Base-by-base conservation (phyloP, 2,113 vertebrate genomes). In the Phrynosoma blainvillii region DNA sequence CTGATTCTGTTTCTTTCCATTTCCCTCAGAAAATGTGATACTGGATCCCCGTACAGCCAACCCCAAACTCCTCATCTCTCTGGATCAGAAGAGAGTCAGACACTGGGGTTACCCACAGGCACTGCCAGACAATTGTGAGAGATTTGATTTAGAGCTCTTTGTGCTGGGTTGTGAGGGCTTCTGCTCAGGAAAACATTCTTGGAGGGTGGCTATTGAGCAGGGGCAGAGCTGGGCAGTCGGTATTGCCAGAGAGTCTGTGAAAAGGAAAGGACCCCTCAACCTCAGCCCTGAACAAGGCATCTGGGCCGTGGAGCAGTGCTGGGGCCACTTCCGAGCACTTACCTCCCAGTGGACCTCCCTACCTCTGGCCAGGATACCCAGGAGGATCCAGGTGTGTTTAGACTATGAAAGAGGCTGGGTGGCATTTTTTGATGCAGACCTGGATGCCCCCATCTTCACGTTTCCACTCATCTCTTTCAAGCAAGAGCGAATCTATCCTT, bases 41-140 rank as follows among this genome's bases (percentile, higher is more conserved):
- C 91, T 97, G 89, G 96, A 98, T 87, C 96, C 96, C 54, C 94
- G 91, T 92, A 97, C 96, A 0, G 95, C 96, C 73, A 96, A 96
- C 1, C 23, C 12, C 40, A 96, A 96, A 82, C 40, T 97, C 21
- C 8, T 88, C 42, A 16, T 97, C n/a, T 94, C 95, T 0, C 79
- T 93, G 23, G 96, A 97, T 75, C 13, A 95, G 71, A 96, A 92
- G 84, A 88, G 89, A 0, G 93, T 96, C 79, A 91, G 83, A 21
- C 94, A 94, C 79, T 74, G 71, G 83, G 86, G 89, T 89, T 86
- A 65, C 0, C 93, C 90, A 80, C 91, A 86, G 86, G 4, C 21
- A 18, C 79, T 95, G 47, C 95, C 94, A 0, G 90, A 97, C 90
- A 95, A 96, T 78, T 92, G 94, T 0, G 95, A 95, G 73, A 93